These are phyloP conservation scores for Apus apus DNA, from an alignment of 2,113 vertebrate species.

Conservation along the genomic window DNA sequence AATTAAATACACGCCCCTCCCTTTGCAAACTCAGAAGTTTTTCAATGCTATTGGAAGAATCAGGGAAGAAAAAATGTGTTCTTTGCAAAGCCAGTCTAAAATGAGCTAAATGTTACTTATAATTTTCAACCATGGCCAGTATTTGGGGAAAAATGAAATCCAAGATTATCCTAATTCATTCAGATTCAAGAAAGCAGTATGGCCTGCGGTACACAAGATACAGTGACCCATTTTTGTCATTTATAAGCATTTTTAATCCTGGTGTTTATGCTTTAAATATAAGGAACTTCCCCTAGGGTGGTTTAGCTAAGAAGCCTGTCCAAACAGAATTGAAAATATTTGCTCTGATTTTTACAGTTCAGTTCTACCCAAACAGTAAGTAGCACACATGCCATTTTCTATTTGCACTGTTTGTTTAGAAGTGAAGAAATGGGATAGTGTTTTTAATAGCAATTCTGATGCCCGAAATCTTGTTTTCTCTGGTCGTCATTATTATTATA, in stretches of 20 bases:
- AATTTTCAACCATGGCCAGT: neutral
- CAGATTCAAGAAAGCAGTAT: slow-evolving; percentile 14
- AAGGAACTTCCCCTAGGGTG: slow-evolving; percentile 40
- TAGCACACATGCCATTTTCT: slow-evolving; percentile 32
- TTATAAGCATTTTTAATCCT: slow-evolving; percentile 65
- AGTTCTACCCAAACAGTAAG: slow-evolving; percentile 11
- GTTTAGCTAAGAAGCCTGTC: slow-evolving; percentile 24
- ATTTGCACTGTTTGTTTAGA: slow-evolving; percentile 16
- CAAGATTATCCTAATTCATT: slow-evolving; percentile 60
- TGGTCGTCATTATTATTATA: neutral
- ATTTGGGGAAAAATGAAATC: slow-evolving; percentile 38
- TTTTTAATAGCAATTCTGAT: neutral
- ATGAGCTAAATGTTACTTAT: neutral
- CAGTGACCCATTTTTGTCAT: slow-evolving; percentile 67
- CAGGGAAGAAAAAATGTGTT: neutral
- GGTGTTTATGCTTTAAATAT: slow-evolving; percentile 59
- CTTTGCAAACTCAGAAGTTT: neutral
- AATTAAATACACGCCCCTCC: neutral
- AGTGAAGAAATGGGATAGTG: neutral
- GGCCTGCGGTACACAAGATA: slow-evolving; percentile 60
- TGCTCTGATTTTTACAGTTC: slow-evolving; percentile 29
- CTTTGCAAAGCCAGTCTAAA: neutral
- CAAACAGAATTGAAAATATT: slow-evolving; percentile 39
- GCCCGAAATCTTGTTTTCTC: neutral
- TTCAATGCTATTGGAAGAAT: neutral